Evolutionary conservation across 2,113 vertebrate genomes (phyloP), one percentile per base, ranked within the genome.

Genomic region (Grammomys dolichurus): DNA sequence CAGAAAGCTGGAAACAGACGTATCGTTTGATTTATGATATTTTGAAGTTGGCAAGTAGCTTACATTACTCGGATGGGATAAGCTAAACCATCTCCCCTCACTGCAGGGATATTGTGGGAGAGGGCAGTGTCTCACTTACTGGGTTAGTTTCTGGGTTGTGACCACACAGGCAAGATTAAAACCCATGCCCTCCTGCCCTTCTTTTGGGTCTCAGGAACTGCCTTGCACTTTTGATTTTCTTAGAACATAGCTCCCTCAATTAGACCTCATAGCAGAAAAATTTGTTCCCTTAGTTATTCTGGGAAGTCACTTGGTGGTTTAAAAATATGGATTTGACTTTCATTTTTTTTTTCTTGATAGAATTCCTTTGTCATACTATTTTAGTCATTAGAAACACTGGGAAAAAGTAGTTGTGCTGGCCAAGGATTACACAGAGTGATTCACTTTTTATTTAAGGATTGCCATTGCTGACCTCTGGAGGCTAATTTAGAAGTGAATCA

Each of bases 401-500:
- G 94, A 95, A 96, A 63, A 90, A 81, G 94, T 95, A 95, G 96
- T 94, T 96, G 93, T 7, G 90, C 90, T 4, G 16, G 70, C 73
- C 88, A 96, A 93, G 89, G 93, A 96, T 92, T 46, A 96, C 96
- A 93, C 97, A 98, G 97, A 95, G 89, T 98, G 98, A 98, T 97
- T 97, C 97, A 96, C 96, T 81, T 97, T 98, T 98, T 98, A 98
- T 98, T 98, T 98, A 97, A 98, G 98, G 97, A 96, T 94, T 87
- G 72, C 94, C 97, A 94, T 96, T 95, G 94, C 89, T 97, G 96
- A 97, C 97, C 95, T 81, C 82, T 86, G 88, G 67, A 67, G 78
- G 95, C 95, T 97, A 92, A 97, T 97, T 98, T 97, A 98, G 97
- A 97, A 98, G 97, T 98, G 98, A 98, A 98, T 99, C 98, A 98